These are phyloP conservation scores for Puffinus mauretanicus DNA, from an alignment of 2,113 vertebrate species.

Conservation along the genomic window DNA sequence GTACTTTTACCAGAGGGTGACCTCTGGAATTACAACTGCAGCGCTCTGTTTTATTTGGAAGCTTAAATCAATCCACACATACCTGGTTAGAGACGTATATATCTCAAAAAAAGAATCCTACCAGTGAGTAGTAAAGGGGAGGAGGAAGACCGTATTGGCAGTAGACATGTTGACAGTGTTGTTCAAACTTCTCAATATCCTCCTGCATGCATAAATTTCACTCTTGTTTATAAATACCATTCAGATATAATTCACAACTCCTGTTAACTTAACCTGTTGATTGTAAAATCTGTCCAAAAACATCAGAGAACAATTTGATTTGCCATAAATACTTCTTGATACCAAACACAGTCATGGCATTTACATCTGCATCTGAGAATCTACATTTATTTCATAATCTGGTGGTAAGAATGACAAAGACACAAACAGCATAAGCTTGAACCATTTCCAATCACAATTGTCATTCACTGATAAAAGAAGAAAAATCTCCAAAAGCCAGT, in stretches of 20 bases:
- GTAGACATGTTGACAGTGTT: conserved; percentile 49
- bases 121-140: conserved; percentile 31
- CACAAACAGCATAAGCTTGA: background rate
- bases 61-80: conserved; percentile 52
- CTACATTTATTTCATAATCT: conserved; percentile 21
- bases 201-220: conserved; percentile 51
- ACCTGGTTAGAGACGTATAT: conserved; percentile 33
- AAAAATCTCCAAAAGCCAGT: background rate
- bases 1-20: background rate
- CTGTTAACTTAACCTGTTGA: conserved; percentile 62
- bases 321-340: conserved; percentile 56
- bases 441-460: background rate
- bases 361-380: conserved; percentile 46
- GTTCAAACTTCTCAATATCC: conserved; percentile 67
- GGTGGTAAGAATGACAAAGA: conserved; percentile 35
- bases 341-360: conserved; percentile 26
- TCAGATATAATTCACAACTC: conserved; percentile 67
- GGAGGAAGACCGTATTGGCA: conserved; percentile 25
- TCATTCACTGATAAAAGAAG: background rate
- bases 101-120: conserved; percentile 26
- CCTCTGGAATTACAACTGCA: conserved; percentile 11
- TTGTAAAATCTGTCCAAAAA: conserved; percentile 67
- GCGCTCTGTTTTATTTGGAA: conserved; percentile 58
- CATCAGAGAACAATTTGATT: conserved; percentile 42
- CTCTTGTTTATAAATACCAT: conserved; percentile 69